Evolutionary conservation across 2,888 invertebrate genomes (phyloP), one percentile per base, ranked within the genome.

Genomic region (Eilema griseolum): DNA sequence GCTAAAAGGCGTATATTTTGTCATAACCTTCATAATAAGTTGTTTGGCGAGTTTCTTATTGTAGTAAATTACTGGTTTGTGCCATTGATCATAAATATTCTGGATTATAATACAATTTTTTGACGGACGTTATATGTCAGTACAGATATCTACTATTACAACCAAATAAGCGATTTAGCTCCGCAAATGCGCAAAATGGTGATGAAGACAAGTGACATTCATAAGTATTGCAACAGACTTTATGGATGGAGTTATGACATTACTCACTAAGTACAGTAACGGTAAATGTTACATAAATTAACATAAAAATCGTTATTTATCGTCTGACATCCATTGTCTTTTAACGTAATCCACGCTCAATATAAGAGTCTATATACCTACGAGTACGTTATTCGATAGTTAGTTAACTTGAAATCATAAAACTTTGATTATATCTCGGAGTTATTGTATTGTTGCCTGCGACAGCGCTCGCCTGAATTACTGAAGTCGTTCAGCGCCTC

Each of bases 251-350:
- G 4, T n/a, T 23, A 24, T 65, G 65, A 65, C 57, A 65, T 65
- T 57, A 65, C 33, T 37, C 33, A 41, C 28, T 56, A 23, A 26
- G 52, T 12, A 1, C 31, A 11, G 56, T 28, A 23, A 28, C 23
- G 56, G 14, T 8, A 31, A 31, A 23, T 65, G 23, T 65, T 65
- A 56, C 65, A 56, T 56, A 33, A 26, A 64, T 64, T 64, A n/a
- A 52, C 46, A 64, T 64, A 64, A 65, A 64, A 33, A 56, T 65
- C 31, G n/a, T 64, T 52, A 41, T 31, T 28, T 14, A 16, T 56
- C 28, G 23, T 10, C 23, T 56, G 31, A 16, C 11, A 14, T 56
- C 33, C 31, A 33, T 65, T 65, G 57, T 65, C 57, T 23, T 65
- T 57, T 57, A 57, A 65, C 33, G 56, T 23, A 24, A 14, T 2